Evolutionary conservation across 2,888 invertebrate species (phyloP), one percentile per base, ranked within the genome.

Genomic region (Limnephilus rhombicus): DNA sequence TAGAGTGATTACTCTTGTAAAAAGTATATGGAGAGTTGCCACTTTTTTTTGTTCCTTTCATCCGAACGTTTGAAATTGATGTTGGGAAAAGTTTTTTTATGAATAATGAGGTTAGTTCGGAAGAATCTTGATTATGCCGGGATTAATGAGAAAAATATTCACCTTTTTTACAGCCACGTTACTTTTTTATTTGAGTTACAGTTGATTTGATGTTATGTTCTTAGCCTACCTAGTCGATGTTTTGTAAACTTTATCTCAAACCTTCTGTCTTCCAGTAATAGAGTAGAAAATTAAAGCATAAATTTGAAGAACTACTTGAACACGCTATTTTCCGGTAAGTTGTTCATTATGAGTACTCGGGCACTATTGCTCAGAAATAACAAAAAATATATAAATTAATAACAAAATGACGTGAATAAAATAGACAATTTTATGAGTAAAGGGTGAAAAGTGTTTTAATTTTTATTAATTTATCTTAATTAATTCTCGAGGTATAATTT

Each of bases 151-250:
- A n/a, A 68, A 68, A 68, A 68, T 68, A 68, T n/a, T 68, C 24
- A 68, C 68, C 68, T 68, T 68, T 68, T 68, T 24, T 68, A 68
- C 24, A 68, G 24, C 68, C n/a, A 68, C 68, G 24, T 68, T 68
- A 68, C 68, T 68, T 68, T 53, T 68, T 68, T 68, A 68, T 68
- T 68, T 68, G 68, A 68, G 68, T 68, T 68, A 68, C 68, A 68
- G 68, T 68, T 68, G 68, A 68, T 68, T 68, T 68, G 24, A 68
- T 68, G 68, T 68, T 9, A n/a, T 68, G 24, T 68, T 68, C 18
- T 68, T 9, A n/a, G 4, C 68, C 68, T 68, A 68, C 68, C 24
- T 68, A 68, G 24, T 68, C 5, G 68, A 68, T 68, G 68, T 68
- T 68, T 2, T 24, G 1, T 24, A 68, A 68, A 68, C 24, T 24